These are phyloP conservation scores for Ophthalmotilapia sp. DNA, from an alignment of 2,113 vertebrate species.

Conservation along the genomic window DNA sequence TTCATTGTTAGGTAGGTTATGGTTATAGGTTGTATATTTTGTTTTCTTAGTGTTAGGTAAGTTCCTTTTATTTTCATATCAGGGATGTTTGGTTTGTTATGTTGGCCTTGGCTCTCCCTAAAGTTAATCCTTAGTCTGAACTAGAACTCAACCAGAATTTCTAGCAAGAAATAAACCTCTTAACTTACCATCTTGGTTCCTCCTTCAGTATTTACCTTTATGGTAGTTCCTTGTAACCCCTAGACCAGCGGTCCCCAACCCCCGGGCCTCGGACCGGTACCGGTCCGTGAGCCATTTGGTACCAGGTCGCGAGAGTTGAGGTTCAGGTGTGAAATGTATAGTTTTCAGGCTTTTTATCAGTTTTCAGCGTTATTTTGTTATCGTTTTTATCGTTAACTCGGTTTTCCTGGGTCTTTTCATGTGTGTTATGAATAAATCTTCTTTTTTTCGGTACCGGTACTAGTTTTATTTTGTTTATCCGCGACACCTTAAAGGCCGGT, in stretches of 20 bases:
- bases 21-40: neutral
- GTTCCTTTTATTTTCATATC: neutral
- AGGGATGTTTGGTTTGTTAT: neutral
- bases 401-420: too few relatives aligned
- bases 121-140: neutral
- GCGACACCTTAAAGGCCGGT: too few relatives aligned
- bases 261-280: too few relatives aligned
- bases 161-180: neutral
- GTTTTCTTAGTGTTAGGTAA: neutral
- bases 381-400: too few relatives aligned
- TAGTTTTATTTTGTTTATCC: too few relatives aligned
- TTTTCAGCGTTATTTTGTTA: too few relatives aligned
- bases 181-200: fast-evolving
- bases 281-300: too few relatives aligned
- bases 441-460: too few relatives aligned
- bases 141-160: neutral
- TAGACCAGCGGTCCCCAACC: neutral
- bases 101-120: neutral
- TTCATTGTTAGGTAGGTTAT: neutral
- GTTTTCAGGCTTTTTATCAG: too few relatives aligned
- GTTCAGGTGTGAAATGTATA: too few relatives aligned
- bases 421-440: too few relatives aligned
- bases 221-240: fast-evolving
- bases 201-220: neutral
- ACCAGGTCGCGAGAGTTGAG: too few relatives aligned